phyloP scores from a whole-genome alignment of 2,113 vertebrate genomes.

The Aplodontia rufa region DNA sequence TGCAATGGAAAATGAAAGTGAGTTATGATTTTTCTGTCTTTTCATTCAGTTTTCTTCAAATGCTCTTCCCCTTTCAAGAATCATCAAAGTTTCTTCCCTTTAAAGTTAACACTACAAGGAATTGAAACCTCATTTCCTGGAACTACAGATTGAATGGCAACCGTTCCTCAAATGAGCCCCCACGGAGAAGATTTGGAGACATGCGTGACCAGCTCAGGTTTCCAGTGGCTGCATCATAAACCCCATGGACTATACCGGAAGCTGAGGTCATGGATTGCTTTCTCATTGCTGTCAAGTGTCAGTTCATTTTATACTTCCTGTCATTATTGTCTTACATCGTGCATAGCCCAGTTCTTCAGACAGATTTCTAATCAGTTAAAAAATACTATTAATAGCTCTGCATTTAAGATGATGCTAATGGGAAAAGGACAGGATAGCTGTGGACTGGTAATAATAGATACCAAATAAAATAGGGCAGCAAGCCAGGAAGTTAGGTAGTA shows the following conservation, averaged over 20 bases:
- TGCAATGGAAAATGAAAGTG: not conserved
- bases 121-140: constrained; percentile 55
- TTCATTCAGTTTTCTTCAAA: not conserved
- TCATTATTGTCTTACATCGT: constrained; percentile 25
- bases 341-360: not conserved
- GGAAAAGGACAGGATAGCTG: not conserved
- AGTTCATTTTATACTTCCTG: constrained; percentile 7
- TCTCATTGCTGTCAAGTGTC: constrained; percentile 28
- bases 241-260: not conserved
- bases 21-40: not conserved
- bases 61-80: not conserved
- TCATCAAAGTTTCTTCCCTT: not conserved
- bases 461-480: not conserved
- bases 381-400: not conserved
- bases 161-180: constrained; percentile 46
- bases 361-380: constrained; percentile 23
- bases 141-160: constrained; percentile 4
- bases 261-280: constrained; percentile 59
- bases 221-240: not conserved
- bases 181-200: not conserved
- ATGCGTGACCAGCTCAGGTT: not conserved
- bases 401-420: not conserved
- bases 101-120: not conserved
- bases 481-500: not conserved
- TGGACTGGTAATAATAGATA: not conserved